phyloP scores from a whole-genome alignment of 2,113 vertebrate genomes.

The Gopherus evgoodei region DNA sequence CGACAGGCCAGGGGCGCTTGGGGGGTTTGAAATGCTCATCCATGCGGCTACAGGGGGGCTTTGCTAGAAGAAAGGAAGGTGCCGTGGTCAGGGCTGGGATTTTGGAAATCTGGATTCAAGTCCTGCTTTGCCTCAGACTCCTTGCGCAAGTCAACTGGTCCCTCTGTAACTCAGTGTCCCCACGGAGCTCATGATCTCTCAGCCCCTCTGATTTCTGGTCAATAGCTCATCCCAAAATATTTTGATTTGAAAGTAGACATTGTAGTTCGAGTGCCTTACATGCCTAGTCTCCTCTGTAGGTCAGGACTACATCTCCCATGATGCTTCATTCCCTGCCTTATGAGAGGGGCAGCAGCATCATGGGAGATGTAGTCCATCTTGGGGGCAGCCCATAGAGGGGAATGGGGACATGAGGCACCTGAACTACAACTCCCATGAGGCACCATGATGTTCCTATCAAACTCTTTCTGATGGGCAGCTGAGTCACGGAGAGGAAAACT shows the following conservation, averaged over 20 bases:
- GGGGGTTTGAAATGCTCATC: background rate
- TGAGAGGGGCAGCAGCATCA: background rate
- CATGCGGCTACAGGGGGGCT: too few species aligned
- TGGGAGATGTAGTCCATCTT: background rate
- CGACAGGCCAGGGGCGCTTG: background rate
- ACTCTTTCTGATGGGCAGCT: background rate
- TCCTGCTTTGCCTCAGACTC: background rate
- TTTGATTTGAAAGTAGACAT: background rate
- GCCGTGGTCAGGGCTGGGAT: background rate
- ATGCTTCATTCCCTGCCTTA: background rate
- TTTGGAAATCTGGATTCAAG: background rate
- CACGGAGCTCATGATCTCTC: too few species aligned
- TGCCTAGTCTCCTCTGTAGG: background rate
- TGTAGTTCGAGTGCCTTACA: background rate
- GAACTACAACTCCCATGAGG: background rate
- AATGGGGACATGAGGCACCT: background rate
- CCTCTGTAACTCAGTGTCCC: background rate
- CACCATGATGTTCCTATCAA: background rate
- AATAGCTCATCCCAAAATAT: too few species aligned
- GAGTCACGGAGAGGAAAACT: background rate
- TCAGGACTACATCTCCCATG: background rate
- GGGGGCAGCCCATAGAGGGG: background rate
- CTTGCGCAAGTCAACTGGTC: background rate
- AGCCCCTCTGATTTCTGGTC: too few species aligned
- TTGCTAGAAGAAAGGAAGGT: background rate